phyloP scores from a whole-genome alignment of 2,797 vertebrate genomes.

The Orestias chungarensis region DNA sequence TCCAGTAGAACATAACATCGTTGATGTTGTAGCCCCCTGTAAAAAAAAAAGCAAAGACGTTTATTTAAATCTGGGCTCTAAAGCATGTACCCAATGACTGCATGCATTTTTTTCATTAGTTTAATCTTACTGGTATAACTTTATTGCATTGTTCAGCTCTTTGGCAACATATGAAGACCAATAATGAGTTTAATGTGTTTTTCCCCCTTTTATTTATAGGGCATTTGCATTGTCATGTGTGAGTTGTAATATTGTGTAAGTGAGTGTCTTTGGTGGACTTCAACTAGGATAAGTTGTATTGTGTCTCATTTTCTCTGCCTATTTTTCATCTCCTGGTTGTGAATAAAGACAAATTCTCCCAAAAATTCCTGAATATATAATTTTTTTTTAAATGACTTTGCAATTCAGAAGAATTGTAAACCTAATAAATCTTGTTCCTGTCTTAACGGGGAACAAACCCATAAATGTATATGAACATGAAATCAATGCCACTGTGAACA shows the following conservation, averaged over 20 bases:
- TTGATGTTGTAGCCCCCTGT: conserved; percentile 93
- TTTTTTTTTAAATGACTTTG: too few species aligned
- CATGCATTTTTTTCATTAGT: neutral
- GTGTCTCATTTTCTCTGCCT: neutral
- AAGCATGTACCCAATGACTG: too few species aligned
- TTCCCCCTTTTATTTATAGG: neutral
- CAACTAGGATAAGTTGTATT: neutral
- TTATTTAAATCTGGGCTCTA: neutral
- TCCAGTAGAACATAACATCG: conserved; percentile 93
- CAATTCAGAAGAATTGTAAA: neutral
- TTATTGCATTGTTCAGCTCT: neutral
- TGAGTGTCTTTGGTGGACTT: neutral
- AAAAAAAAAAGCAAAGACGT: conserved; percentile 22
- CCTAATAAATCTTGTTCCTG: neutral
- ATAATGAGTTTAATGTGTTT: neutral
- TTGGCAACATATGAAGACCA: neutral
- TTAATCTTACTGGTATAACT: neutral
- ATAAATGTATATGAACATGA: neutral
- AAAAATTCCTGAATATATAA: too few species aligned
- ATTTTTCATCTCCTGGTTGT: neutral
- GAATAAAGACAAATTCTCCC: neutral
- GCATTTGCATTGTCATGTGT: neutral
- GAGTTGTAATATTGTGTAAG: neutral
- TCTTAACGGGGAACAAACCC: neutral
- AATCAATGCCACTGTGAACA: neutral